Evolutionary conservation across 2,113 vertebrate genomes (phyloP).

Genomic region (Todiramphus chloris): DNA sequence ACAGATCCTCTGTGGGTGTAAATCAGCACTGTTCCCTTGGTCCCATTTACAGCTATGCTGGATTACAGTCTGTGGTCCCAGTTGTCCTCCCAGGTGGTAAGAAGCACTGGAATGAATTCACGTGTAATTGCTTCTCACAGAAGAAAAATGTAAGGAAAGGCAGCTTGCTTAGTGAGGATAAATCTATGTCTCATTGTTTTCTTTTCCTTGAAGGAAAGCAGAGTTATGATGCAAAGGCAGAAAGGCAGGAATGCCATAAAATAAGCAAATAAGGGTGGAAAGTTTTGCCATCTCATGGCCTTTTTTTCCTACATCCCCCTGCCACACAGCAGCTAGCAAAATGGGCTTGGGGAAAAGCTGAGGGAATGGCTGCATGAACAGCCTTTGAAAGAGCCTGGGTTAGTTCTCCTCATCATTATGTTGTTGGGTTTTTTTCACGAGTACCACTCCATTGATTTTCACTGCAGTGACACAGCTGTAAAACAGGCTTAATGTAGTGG

Average conservation of each 20-base stretch:
- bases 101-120: conserved; percentile 2
- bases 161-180: not conserved
- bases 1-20: not conserved
- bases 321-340: not conserved
- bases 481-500: conserved; percentile 27
- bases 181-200: not conserved
- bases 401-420: not conserved
- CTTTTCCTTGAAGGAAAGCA: conserved; percentile 21
- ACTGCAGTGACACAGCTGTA: not conserved
- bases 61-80: not conserved
- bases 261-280: not conserved
- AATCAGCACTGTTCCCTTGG: not conserved
- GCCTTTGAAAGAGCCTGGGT: not conserved
- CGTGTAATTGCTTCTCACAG: conserved; percentile 5
- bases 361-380: not conserved
- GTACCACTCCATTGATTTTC: conserved; percentile 14
- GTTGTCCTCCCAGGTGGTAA: rapidly evolving
- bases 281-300: not conserved
- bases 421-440: not conserved
- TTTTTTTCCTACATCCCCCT: not conserved
- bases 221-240: not conserved
- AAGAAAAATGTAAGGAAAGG: not conserved
- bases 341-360: not conserved
- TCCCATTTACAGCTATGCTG: not conserved
- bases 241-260: not conserved